Evolutionary conservation across 2,888 invertebrate genomes (phyloP), one percentile per base, ranked within the genome.

Genomic region (Drosophila prostipennis): DNA sequence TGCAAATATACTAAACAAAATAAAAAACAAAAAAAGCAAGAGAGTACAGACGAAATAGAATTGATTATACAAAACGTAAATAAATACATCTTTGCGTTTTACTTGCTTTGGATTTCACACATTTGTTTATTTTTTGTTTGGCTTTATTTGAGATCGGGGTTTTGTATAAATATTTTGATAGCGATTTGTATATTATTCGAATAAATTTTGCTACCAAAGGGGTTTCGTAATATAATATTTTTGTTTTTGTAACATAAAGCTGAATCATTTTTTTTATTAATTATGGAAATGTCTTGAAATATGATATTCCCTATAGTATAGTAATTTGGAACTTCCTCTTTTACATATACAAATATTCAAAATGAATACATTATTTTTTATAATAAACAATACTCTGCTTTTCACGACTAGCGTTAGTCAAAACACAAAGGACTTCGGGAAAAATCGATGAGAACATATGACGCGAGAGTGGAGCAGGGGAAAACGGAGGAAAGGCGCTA

Each of bases 371-470:
- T 29, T 29, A 29, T 29, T 7, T 29, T 7, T n/a, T n/a, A n/a
- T n/a, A n/a, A n/a, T n/a, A n/a, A n/a, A n/a, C n/a, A n/a, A n/a
- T n/a, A n/a, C n/a, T n/a, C n/a, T n/a, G n/a, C n/a, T n/a, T n/a
- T n/a, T n/a, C n/a, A n/a, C n/a, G n/a, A n/a, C n/a, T n/a, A n/a
- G 0, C 0, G 0, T 11, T 37, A 64, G 43, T 65, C 65, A 53
- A 67, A 64, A 43, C 51, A 46, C 32, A 8, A 5, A 46, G 19
- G 34, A 39, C 64, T 19, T 19, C 7, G 39, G 43, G 73, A 75
- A 83, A 88, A 80, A 76, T 81, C 81, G 87, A 81, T 80, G 61
- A 6, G 51, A 42, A 39, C 48, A 58, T 52, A 54, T 56, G 60
- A 45, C 16, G 16, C 29, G 43, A 8, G 7, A 26, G 32, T 7